phyloP scores from a whole-genome alignment of 2,888 invertebrate genomes.

The Isoperla grammatica region DNA sequence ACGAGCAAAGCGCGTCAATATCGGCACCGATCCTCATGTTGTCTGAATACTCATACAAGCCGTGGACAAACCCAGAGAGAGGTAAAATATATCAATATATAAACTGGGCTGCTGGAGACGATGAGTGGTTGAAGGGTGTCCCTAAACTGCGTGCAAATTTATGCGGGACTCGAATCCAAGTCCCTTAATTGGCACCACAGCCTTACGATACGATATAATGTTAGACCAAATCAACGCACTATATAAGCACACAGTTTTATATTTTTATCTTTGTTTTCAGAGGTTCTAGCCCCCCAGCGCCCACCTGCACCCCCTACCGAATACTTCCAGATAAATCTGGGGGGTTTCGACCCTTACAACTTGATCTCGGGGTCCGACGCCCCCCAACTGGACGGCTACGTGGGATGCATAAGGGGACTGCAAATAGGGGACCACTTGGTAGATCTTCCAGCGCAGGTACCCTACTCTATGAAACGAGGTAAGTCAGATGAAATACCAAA shows the following conservation, averaged over 20 bases:
- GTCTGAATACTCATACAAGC: constrained; percentile 74
- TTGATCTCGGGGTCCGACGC: constrained; percentile 52
- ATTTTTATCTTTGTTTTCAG: constrained; percentile 51
- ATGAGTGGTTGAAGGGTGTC: neutral
- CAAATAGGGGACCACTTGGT: constrained; percentile 76
- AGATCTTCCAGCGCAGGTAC: constrained; percentile 67
- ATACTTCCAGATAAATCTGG: constrained; percentile 80
- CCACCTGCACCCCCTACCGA: constrained; percentile 85
- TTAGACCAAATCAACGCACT: too few relatives aligned
- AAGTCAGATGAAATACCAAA: constrained; percentile 35
- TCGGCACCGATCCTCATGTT: constrained; percentile 63
- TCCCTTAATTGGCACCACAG: too few relatives aligned
- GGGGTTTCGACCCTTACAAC: constrained; percentile 75
- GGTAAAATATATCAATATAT: constrained; percentile 47
- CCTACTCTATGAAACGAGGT: constrained; percentile 64
- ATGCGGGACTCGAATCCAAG: too few relatives aligned
- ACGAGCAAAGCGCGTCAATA: constrained; percentile 66
- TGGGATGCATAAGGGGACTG: constrained; percentile 81
- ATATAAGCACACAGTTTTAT: too few relatives aligned
- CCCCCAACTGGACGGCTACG: constrained; percentile 56
- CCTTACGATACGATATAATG: too few relatives aligned
- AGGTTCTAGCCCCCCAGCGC: constrained; percentile 80
- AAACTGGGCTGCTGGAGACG: too few relatives aligned
- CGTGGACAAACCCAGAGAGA: constrained; percentile 77
- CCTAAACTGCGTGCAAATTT: too few relatives aligned